Evolutionary conservation across 2,113 vertebrate genomes (phyloP), one percentile per base, ranked within the genome.

Genomic region (Pogonocichla stellata): DNA sequence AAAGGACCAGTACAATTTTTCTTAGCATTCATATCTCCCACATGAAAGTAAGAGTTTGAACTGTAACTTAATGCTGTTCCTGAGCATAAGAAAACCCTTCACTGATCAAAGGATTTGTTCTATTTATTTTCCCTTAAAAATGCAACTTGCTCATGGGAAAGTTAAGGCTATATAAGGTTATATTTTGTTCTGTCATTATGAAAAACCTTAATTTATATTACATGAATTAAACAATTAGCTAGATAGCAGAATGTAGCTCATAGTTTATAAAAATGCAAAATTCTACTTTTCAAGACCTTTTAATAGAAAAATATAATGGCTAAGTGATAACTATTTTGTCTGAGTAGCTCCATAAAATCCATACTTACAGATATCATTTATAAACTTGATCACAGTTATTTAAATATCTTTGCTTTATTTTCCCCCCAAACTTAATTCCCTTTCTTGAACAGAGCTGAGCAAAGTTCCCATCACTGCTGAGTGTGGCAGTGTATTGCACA

Each of bases 1-100:
- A 80, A 90, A 93, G 60, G 73, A 93, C 88, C 75, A 86, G 51
- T 58, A 29, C 24, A n/a, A 51, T 78, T 88, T 95, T 80, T 66
- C 42, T 90, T 93, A 3, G 0, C 91, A 87, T 89, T 93, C 28
- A 28, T 82, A 94, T 77, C 62, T 95, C 29, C 87, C 84, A 89
- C 90, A 91, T 95, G 67, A 95, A 95, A 95, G 56, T 38, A 36
- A 75, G 33, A 61, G 34, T 54, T 75, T 47, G 9, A 53, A 57
- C 53, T 86, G 74, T 87, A 96, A 95, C 62, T 87, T 94, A 88
- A 65, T 69, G 29, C 61, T 75, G 6, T 84, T 94, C 71, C 69
- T 3, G 17, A 85, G 40, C 14, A 42, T 38, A 82, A 82, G 58
- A 92, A 85, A 57, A 92, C 36, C 20, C 72, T 43, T 93, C 29